Evolutionary conservation across 2,888 invertebrate genomes (phyloP).

Genomic region (Leptinotarsa peninsularis): DNA sequence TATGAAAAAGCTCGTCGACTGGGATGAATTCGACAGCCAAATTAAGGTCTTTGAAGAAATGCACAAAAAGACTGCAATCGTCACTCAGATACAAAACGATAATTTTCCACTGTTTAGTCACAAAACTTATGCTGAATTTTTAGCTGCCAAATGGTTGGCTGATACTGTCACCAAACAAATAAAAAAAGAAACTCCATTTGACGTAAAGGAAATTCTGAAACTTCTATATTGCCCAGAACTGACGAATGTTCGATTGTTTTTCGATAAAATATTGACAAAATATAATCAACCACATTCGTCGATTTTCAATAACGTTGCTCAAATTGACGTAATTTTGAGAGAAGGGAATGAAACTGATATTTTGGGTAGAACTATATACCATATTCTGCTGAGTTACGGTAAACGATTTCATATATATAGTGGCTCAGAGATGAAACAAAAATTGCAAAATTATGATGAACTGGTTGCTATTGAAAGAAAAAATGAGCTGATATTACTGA

Average conservation of each 20-base stretch:
- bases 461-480: background rate
- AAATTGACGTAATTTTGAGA: background rate
- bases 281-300: background rate
- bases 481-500: background rate
- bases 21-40: constrained; percentile 22
- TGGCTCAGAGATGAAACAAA: background rate
- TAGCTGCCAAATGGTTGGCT: constrained; percentile 30
- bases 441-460: background rate
- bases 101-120: constrained; percentile 30
- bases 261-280: constrained; percentile 26
- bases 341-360: constrained; percentile 13
- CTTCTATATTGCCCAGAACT: constrained; percentile 28
- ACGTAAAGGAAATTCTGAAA: constrained; percentile 12
- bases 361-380: constrained; percentile 27
- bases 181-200: constrained; percentile 21
- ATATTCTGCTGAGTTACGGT: constrained; percentile 28
- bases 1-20: constrained; percentile 20
- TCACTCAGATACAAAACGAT: background rate
- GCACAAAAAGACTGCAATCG: constrained; percentile 21
- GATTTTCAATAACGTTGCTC: background rate
- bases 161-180: constrained; percentile 25
- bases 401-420: background rate
- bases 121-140: constrained; percentile 35
- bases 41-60: constrained; percentile 17
- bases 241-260: constrained; percentile 28